phyloP scores from a whole-genome alignment of 2,888 invertebrate genomes.

The Abrostola triplasia region DNA sequence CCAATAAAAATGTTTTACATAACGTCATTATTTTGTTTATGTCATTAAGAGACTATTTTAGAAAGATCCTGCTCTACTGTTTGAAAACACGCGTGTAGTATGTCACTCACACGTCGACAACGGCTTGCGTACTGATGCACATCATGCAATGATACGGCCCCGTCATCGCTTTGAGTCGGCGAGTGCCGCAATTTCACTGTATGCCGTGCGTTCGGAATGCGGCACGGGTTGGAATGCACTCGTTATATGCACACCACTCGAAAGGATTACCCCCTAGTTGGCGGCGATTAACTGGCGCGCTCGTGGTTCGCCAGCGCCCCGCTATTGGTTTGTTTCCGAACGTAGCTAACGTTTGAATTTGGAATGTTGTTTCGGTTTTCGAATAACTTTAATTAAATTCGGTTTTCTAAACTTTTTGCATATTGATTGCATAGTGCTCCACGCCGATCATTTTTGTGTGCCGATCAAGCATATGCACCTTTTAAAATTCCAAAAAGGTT shows the following conservation, averaged over 20 bases:
- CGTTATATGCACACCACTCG: constrained; percentile 84
- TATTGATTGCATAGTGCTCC: constrained; percentile 23
- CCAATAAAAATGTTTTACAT: constrained; percentile 2
- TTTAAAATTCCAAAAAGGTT: constrained; percentile 5
- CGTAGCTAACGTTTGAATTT: constrained; percentile 71
- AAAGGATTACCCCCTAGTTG: constrained; percentile 85
- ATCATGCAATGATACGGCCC: constrained; percentile 78
- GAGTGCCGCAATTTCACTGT: constrained; percentile 79
- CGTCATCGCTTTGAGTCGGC: constrained; percentile 80
- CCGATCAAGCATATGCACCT: not conserved
- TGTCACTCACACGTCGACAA: constrained; percentile 55
- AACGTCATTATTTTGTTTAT: constrained; percentile 29
- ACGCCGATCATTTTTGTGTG: constrained; percentile 12
- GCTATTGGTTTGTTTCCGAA: constrained; percentile 78
- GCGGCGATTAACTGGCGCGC: constrained; percentile 81
- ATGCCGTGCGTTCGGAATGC: constrained; percentile 65
- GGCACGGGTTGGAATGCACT: constrained; percentile 76
- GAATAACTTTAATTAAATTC: constrained; percentile 68
- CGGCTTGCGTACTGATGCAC: constrained; percentile 62
- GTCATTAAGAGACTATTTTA: constrained; percentile 27
- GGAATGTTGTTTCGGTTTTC: constrained; percentile 65
- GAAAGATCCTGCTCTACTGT: constrained; percentile 32
- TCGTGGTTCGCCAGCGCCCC: constrained; percentile 73
- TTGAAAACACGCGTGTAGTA: constrained; percentile 47
- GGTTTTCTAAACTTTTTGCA: constrained; percentile 36